A percentile compares a stretch with the other conserved stretches of the same genome.
Evolutionary conservation across 1,140 invertebrate genomes (phyloP).

Genomic region (Drosophila littoralis): DNA sequence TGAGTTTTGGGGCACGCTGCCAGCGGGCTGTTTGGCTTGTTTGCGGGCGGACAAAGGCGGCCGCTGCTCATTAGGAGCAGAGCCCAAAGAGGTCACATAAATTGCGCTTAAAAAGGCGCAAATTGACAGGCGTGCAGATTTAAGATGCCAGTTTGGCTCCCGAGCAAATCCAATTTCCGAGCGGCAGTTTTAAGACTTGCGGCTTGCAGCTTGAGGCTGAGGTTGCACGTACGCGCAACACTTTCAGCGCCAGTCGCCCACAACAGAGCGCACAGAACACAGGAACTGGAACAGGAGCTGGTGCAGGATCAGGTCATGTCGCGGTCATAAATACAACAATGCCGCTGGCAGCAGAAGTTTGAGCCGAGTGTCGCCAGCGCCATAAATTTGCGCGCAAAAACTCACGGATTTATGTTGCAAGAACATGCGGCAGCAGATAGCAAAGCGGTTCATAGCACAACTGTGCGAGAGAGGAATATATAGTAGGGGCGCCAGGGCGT

Average conservation of each 20-base stretch:
- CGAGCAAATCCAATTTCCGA: constrained; percentile 74
- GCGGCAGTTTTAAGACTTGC: constrained; percentile 54
- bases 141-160: constrained; percentile 54
- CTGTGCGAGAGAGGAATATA: constrained; percentile 3
- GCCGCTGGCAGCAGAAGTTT: constrained; percentile 67
- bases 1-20: constrained; percentile 64
- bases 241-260: constrained; percentile 50
- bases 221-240: constrained; percentile 73
- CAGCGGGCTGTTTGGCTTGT: constrained; percentile 44
- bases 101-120: constrained; percentile 66
- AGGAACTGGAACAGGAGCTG: constrained; percentile 21
- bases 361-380: constrained; percentile 71
- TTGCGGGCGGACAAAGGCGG: constrained; percentile 15
- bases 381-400: constrained; percentile 80
- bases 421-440: constrained; percentile 60
- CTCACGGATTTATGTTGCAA: constrained; percentile 82
- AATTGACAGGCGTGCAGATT: constrained; percentile 75
- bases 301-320: constrained; percentile 74
- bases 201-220: constrained; percentile 40
- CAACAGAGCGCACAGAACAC: constrained; percentile 16
- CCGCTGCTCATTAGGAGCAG: constrained; percentile 58
- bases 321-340: constrained; percentile 83
- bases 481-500: neutral
- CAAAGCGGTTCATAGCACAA: constrained; percentile 8
- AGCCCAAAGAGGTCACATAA: constrained; percentile 52